Evolutionary conservation across 2,113 vertebrate genomes (phyloP).

Genomic region (Pangasianodon gigas): DNA sequence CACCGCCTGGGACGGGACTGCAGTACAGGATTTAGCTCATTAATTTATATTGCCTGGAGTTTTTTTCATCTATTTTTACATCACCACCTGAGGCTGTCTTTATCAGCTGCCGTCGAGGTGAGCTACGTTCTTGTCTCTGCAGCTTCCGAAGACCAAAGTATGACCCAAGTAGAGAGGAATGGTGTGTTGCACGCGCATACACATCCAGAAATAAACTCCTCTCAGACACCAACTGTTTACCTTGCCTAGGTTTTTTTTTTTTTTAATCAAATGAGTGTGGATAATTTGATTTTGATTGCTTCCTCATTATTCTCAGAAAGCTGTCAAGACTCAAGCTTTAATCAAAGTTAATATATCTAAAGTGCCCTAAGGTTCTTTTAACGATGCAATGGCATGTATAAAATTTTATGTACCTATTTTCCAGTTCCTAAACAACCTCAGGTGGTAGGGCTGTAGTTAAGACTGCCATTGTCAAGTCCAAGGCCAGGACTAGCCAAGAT

Average conservation of each 20-base stretch:
- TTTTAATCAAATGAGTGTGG: not conserved
- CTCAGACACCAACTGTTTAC: not conserved
- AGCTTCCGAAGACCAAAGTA: conserved; percentile 27
- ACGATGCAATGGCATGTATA: not conserved
- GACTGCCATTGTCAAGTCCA: not conserved
- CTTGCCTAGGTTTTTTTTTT: not conserved
- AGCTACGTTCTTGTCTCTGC: conserved; percentile 33
- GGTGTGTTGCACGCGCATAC: not conserved
- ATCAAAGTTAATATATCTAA: not conserved
- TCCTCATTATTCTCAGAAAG: not conserved
- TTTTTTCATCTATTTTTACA: conserved; percentile 49
- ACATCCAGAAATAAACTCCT: conserved; percentile 33
- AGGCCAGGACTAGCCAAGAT: not conserved
- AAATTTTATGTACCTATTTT: not conserved
- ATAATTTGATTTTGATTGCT: not conserved
- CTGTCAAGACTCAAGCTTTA: conserved; percentile 5
- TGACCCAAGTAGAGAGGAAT: not conserved
- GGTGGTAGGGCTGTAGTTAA: not conserved
- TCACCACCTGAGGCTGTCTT: conserved; percentile 39
- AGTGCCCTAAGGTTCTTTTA: not conserved
- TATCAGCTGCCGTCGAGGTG: conserved; percentile 27
- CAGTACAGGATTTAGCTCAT: conserved; percentile 49
- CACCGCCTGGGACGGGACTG: conserved; percentile 31
- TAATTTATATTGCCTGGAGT: conserved; percentile 50
- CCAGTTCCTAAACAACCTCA: not conserved